These are phyloP conservation scores for Biston betularia DNA, from an alignment of 2,888 invertebrate species.

Conservation along the genomic window DNA sequence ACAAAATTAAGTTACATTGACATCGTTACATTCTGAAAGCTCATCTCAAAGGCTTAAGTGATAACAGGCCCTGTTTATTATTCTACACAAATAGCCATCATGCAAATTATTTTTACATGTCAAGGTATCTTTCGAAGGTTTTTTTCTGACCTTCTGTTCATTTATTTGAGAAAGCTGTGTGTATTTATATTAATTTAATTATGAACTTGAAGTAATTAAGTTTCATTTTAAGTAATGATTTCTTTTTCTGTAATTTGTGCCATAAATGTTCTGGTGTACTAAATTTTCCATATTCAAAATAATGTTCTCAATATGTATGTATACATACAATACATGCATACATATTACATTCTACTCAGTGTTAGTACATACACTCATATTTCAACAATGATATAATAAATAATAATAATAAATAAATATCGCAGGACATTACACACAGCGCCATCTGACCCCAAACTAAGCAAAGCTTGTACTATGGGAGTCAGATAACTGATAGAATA, in stretches of 20 bases:
- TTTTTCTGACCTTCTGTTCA: slow-evolving; percentile 53
- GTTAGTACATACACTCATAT: no score
- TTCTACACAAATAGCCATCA: slow-evolving; percentile 47
- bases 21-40: slow-evolving; percentile 2
- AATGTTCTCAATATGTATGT: no score
- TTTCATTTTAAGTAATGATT: not conserved
- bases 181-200: slow-evolving; percentile 9
- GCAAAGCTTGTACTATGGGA: no score
- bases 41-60: slow-evolving; percentile 12
- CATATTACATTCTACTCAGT: no score
- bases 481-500: no score
- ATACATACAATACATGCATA: no score
- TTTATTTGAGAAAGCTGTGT: slow-evolving; percentile 49
- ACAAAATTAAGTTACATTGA: slow-evolving; percentile 4
- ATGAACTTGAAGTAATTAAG: not conserved
- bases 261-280: not conserved
- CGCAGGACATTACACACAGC: no score
- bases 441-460: no score
- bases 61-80: slow-evolving; percentile 45
- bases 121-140: slow-evolving; percentile 69
- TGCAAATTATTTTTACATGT: slow-evolving; percentile 68
- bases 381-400: no score
- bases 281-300: no score
- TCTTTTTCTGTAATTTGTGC: not conserved
- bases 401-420: no score